A percentile compares a stretch with the other conserved stretches of the same genome.
phyloP scores from a whole-genome alignment of 2,888 invertebrate species.

The Chorisops tibialis region DNA sequence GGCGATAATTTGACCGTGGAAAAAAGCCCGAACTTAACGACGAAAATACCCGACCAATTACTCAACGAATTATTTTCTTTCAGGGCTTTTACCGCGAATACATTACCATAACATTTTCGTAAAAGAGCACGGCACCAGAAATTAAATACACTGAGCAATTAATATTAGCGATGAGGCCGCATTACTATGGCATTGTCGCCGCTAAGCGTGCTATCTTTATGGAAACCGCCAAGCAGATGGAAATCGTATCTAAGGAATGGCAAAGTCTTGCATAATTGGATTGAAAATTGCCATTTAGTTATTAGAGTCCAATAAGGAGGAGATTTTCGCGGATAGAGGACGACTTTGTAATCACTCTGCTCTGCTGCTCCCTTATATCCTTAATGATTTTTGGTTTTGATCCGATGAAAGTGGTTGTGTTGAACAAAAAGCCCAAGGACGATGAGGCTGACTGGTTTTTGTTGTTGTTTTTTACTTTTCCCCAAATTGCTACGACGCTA shows the following conservation, averaged over 20 bases:
- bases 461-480: too few relatives aligned
- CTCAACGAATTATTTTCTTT: slow-evolving; percentile 24
- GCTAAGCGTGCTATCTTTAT: neutral
- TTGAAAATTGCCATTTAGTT: slow-evolving; percentile 19
- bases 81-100: slow-evolving; percentile 21
- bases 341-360: too few relatives aligned
- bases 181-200: neutral
- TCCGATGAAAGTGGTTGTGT: too few relatives aligned
- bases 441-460: too few relatives aligned
- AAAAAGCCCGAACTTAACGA: neutral
- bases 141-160: slow-evolving; percentile 21
- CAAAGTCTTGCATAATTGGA: slow-evolving; percentile 18
- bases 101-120: slow-evolving; percentile 27
- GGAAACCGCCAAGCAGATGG: neutral
- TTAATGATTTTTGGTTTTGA: too few relatives aligned
- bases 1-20: slow-evolving; percentile 3
- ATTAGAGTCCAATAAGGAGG: slow-evolving; percentile 14
- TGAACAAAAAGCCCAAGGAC: too few relatives aligned
- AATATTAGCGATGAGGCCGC: slow-evolving; percentile 19
- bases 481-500: too few relatives aligned
- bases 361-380: too few relatives aligned
- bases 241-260: neutral
- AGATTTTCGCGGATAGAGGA: neutral
- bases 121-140: neutral
- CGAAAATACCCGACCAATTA: slow-evolving; percentile 10